phyloP scores from a whole-genome alignment of 2,113 vertebrate genomes.

The Ariopsis seemanni region DNA sequence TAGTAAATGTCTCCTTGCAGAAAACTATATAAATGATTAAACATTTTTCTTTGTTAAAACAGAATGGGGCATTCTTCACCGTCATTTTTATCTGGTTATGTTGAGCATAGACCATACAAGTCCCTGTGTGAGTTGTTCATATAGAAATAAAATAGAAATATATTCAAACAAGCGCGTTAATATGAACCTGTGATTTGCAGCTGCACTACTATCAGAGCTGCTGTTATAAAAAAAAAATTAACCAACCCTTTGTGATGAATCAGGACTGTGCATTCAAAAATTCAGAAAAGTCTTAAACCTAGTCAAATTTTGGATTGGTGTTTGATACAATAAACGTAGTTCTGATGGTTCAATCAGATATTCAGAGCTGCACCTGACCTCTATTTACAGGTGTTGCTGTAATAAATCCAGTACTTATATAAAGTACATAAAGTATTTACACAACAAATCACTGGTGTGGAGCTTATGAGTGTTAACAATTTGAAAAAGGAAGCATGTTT shows the following conservation, averaged over 20 bases:
- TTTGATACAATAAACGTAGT: not conserved
- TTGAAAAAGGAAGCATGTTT: not conserved
- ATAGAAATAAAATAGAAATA: not conserved
- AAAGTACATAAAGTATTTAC: conserved; percentile 3
- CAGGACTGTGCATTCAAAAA: not conserved
- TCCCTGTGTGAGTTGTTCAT: not conserved
- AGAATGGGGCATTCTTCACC: not conserved
- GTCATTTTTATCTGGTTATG: not conserved
- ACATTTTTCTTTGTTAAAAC: not conserved
- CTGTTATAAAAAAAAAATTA: not conserved
- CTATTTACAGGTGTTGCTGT: not conserved
- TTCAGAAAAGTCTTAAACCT: not conserved
- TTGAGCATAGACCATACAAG: not conserved
- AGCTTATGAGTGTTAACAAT: not conserved
- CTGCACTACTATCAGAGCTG: not conserved
- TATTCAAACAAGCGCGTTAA: not conserved
- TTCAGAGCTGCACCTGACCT: not conserved
- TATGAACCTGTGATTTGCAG: not conserved
- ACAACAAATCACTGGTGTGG: not conserved
- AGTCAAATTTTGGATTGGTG: not conserved
- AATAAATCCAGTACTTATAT: not conserved
- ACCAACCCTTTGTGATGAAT: not conserved
- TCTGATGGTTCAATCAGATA: not conserved
- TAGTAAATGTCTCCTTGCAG: not conserved
- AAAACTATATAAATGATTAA: not conserved